phyloP scores from a whole-genome alignment of 30 jellyfish, hydroid and myxozoan genomes.

The Nemopilema nomurai region DNA sequence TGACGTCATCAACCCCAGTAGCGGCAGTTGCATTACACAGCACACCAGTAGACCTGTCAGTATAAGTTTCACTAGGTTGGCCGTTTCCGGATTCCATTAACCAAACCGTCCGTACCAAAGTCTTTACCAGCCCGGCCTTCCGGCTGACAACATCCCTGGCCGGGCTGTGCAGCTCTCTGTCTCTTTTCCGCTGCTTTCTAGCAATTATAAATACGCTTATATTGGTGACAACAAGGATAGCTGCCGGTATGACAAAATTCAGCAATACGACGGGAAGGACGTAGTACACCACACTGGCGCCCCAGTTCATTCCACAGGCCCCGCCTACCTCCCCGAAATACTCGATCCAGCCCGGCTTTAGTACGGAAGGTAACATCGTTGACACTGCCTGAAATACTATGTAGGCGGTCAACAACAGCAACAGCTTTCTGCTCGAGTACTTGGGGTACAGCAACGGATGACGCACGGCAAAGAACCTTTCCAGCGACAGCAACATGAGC shows the following conservation, averaged over 20 bases:
- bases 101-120: conserved; percentile 1
- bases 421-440: not conserved
- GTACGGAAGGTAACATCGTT: not conserved
- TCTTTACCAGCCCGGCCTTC: not conserved
- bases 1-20: not conserved
- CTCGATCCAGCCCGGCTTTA: conserved; percentile 14
- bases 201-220: conserved; percentile 7
- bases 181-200: conserved; percentile 9
- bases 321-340: conserved; percentile 11
- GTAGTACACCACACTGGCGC: not conserved
- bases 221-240: not conserved
- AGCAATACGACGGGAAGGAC: not conserved
- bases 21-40: not conserved
- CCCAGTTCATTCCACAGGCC: conserved; percentile 9
- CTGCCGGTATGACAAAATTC: conserved; percentile 12
- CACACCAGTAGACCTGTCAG: not conserved
- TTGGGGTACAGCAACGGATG: conserved; percentile 1
- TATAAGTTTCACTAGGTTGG: not conserved
- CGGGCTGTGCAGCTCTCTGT: not conserved
- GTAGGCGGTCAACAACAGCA: not conserved
- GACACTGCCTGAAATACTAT: not conserved
- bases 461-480: conserved; percentile 11
- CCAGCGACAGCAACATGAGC: conserved; percentile 5
- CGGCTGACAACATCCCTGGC: too few species aligned
- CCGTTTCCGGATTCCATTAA: conserved; percentile 17